A percentile compares a stretch with the other conserved stretches of the same genome.
phyloP scores from a whole-genome alignment of 1,140 invertebrate species.

The Caenorhabditis inopinata region DNA sequence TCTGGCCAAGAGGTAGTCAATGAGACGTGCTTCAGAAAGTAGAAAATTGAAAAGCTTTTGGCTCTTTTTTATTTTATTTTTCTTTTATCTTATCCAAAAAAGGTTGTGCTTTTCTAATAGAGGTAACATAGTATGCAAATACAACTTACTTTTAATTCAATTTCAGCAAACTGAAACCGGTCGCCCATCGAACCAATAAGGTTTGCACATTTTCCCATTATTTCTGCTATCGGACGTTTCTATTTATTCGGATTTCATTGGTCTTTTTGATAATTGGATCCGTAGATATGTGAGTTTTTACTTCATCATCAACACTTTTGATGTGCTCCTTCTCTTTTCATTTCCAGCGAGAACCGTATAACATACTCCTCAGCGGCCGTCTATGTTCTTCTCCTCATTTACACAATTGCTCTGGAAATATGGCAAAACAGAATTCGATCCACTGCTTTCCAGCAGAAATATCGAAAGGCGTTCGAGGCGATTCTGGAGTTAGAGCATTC shows the following conservation, averaged over 20 bases:
- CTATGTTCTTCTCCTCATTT: neutral
- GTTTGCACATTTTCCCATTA: conserved; percentile 12
- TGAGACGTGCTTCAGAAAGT: too few species aligned
- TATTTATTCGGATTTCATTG: conserved; percentile 3
- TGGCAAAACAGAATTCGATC: conserved; percentile 20
- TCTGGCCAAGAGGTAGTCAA: too few species aligned
- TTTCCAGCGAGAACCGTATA: neutral
- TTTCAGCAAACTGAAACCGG: conserved; percentile 7
- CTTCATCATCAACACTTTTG: neutral
- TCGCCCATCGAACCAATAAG: neutral
- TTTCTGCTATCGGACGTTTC: neutral
- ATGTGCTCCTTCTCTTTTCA: neutral
- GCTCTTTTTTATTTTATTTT: too few species aligned
- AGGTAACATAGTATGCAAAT: too few species aligned
- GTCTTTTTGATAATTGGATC: conserved; percentile 28
- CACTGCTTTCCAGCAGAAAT: conserved; percentile 3
- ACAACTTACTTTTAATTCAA: neutral
- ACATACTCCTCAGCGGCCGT: neutral
- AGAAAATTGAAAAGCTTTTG: too few species aligned
- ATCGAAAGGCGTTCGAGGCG: neutral
- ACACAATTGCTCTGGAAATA: neutral
- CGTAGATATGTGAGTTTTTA: conserved; percentile 31
- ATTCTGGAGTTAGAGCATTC: neutral
- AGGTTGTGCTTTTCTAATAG: too few species aligned
- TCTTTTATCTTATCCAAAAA: too few species aligned